Percentiles rank a stretch among this genome's conserved stretches.
These are phyloP conservation scores for Chelonus insularis DNA, from an alignment of 1,140 invertebrate species.

Conservation along the genomic window DNA sequence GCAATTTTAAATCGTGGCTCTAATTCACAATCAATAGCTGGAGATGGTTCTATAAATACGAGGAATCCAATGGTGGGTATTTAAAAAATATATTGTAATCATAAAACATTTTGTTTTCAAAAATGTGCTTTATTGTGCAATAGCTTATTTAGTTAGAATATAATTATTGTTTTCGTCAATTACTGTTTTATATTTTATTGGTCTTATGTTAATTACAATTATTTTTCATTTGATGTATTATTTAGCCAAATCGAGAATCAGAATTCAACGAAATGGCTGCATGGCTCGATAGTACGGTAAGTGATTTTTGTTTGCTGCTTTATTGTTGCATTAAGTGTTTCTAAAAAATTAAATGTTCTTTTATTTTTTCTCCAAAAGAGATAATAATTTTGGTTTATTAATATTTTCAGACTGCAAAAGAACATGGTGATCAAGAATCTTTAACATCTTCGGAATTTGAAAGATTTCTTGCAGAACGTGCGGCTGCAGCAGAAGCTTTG, in stretches of 20 bases:
- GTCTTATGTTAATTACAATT: slow-evolving; percentile 40
- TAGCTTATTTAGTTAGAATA: background rate
- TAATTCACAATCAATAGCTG: slow-evolving; percentile 38
- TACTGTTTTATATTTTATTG: slow-evolving; percentile 29
- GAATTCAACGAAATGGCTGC: slow-evolving; percentile 94
- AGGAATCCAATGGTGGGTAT: slow-evolving; percentile 43
- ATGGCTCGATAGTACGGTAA: slow-evolving; percentile 72
- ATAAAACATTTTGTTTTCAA: too few species aligned
- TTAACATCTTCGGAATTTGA: slow-evolving; percentile 90
- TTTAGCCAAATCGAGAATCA: slow-evolving; percentile 72
- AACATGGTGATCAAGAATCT: slow-evolving; percentile 59
- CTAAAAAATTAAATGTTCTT: too few species aligned
- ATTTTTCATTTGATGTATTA: slow-evolving; percentile 43
- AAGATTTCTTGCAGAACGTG: slow-evolving; percentile 85
- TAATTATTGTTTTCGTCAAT: too few species aligned
- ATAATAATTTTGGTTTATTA: slow-evolving; percentile 1
- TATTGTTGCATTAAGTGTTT: background rate
- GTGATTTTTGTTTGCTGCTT: slow-evolving; percentile 20
- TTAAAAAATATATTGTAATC: background rate
- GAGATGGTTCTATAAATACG: slow-evolving; percentile 25
- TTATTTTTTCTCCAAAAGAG: background rate
- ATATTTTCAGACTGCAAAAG: slow-evolving; percentile 32
- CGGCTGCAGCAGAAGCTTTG: slow-evolving; percentile 77
- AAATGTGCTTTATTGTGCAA: too few species aligned
- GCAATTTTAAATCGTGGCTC: slow-evolving; percentile 51